Base-by-base conservation (phyloP, 2,113 vertebrate species). In the Platichthys stellatus region DNA sequence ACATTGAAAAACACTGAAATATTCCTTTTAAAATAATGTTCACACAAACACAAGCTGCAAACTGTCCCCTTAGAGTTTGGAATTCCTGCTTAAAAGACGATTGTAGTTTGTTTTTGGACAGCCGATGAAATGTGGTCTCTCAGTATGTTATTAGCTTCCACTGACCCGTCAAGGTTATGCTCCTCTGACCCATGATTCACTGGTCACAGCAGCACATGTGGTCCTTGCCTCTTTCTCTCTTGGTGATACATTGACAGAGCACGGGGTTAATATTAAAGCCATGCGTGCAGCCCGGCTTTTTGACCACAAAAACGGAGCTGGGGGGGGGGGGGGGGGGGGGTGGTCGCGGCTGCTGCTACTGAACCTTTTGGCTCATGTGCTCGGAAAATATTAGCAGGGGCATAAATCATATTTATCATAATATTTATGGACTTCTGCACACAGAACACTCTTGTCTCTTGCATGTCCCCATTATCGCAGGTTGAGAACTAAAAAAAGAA, bases 321-420 rank as follows among this genome's bases (percentile, higher is more conserved):
- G 54, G 31, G 47, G 54, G 45, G 26, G 26, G 26, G 31, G 40
- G 45, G 45, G 17, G 58, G 26, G 11, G 1, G 5, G 35, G 51
- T 10, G 20, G 51, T 21, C 18, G 23, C n/a, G n/a, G n/a, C n/a
- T 26, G 69, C 47, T 51, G 45, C 2, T 49, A 40, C 66, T 75
- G 59, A 73, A 65, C 69, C n/a, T 72, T 81, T 90, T 92, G 92
- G 92, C 90, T 81, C 78, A 72, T 28, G 3, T 76, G 70, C 82
- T 88, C 85, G 92, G 92, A 94, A 94, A 94, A 93, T 93, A 93
- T 94, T 92, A 92, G 89, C 73, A 63, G 69, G 86, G 76, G 78
- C 82, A 89, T 92, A 88, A 86, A 93, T 93, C 90, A 90, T 88
- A 89, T 88, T 80, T 91, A 90, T 91, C 82, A 82, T 89, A 92